Conservation (phyloP, 1,140 invertebrate species). For the Anastrepha obliqua region DNA sequence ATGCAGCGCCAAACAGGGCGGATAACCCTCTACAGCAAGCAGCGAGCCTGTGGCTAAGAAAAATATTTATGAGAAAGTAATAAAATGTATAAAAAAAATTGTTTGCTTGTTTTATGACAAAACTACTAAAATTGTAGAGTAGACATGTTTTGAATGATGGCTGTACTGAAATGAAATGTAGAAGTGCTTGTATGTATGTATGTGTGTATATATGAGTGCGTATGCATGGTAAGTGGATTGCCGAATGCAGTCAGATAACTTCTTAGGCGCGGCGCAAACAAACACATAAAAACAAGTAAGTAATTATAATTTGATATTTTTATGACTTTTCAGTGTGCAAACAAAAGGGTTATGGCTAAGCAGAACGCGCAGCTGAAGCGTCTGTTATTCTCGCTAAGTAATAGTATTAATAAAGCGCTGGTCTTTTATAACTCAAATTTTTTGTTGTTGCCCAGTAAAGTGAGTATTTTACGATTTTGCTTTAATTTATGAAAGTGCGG, state of each 20-base stretch:
- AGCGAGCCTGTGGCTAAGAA: constrained; percentile 16
- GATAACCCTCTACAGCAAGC: not conserved
- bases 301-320: constrained; percentile 53
- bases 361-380: not conserved
- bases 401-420: constrained; percentile 43
- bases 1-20: not conserved
- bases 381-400: constrained; percentile 15
- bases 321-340: constrained; percentile 41
- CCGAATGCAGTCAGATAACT: constrained; percentile 23
- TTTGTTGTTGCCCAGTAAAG: not conserved
- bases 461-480: constrained; percentile 16
- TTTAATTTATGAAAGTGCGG: constrained; percentile 41
- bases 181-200: not conserved
- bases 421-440: constrained; percentile 25
- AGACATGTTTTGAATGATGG: constrained; percentile 45
- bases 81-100: constrained; percentile 17
- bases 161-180: constrained; percentile 40
- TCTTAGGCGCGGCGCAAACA: not conserved
- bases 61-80: constrained; percentile 38
- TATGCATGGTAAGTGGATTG: not conserved
- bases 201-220: not conserved
- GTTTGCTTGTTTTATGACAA: constrained; percentile 43
- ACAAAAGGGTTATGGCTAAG: constrained; percentile 42
- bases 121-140: constrained; percentile 47
- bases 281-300: constrained; percentile 29